These are phyloP conservation scores for Brachyrhaphis roseni DNA, from an alignment of 2,797 vertebrate genomes.

Conservation along the genomic window DNA sequence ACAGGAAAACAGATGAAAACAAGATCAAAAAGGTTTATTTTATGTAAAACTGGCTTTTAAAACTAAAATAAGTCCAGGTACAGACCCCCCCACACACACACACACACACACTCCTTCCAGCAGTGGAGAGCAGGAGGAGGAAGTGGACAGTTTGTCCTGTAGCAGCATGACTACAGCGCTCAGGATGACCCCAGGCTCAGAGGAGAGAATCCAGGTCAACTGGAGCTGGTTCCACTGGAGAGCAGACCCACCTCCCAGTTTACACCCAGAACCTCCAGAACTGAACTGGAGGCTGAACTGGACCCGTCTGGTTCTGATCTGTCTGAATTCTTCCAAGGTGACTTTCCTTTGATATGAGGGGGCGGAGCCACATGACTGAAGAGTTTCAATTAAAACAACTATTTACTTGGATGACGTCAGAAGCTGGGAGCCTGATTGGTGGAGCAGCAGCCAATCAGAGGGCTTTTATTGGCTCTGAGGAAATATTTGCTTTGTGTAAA, in stretches of 20 bases:
- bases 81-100: too few relatives aligned
- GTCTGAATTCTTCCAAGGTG: neutral
- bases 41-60: too few relatives aligned
- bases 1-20: too few relatives aligned
- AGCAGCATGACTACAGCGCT: neutral
- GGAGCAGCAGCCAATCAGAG: conserved; percentile 21
- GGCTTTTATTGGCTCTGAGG: conserved; percentile 45
- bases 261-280: too few relatives aligned
- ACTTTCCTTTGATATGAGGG: neutral
- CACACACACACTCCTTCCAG: too few relatives aligned
- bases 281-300: neutral
- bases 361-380: neutral
- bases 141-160: neutral
- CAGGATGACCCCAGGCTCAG: too few relatives aligned
- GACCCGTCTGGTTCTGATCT: neutral
- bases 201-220: too few relatives aligned
- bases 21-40: too few relatives aligned
- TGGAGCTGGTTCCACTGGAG: too few relatives aligned
- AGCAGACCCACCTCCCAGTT: too few relatives aligned
- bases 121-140: neutral
- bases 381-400: neutral
- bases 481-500: conserved; percentile 82
- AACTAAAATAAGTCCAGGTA: too few relatives aligned
- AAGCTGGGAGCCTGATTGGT: conserved; percentile 15
- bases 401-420: neutral